Conservation (phyloP, 2,888 invertebrate genomes). For the Callinectes sapidus region DNA sequence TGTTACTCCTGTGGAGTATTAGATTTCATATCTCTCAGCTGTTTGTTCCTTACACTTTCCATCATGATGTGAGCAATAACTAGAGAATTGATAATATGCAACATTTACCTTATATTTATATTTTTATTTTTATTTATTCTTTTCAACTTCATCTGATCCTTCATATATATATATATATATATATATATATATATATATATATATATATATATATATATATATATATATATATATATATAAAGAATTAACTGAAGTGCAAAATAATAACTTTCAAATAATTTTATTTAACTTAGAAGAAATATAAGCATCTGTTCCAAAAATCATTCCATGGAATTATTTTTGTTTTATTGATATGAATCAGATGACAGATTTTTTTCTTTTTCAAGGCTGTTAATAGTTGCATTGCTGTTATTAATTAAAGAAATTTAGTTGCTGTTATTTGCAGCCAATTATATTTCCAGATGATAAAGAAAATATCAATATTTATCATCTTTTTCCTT, state of each 20-base stretch:
- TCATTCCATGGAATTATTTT: neutral
- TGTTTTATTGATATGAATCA: neutral
- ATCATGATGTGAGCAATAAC: conserved; percentile 43
- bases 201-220: neutral
- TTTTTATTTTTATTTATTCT: neutral
- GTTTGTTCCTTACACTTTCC: conserved; percentile 37
- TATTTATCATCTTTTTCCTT: neutral
- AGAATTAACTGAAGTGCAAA: neutral
- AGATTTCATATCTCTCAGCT: conserved; percentile 6
- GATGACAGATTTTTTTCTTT: neutral
- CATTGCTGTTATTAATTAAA: neutral
- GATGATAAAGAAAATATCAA: neutral
- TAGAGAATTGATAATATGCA: conserved; percentile 50
- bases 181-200: neutral
- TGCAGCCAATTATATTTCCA: neutral
- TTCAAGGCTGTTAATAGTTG: neutral
- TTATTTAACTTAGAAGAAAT: neutral
- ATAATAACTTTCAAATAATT: neutral
- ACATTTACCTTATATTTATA: neutral
- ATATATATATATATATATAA: neutral
- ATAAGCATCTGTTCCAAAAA: neutral
- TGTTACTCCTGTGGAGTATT: conserved; percentile 48
- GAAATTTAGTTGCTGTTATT: neutral
- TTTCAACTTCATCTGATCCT: neutral
- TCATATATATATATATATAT: neutral